Conservation (phyloP, 2,113 vertebrate genomes). For the Trogon surrucura region DNA sequence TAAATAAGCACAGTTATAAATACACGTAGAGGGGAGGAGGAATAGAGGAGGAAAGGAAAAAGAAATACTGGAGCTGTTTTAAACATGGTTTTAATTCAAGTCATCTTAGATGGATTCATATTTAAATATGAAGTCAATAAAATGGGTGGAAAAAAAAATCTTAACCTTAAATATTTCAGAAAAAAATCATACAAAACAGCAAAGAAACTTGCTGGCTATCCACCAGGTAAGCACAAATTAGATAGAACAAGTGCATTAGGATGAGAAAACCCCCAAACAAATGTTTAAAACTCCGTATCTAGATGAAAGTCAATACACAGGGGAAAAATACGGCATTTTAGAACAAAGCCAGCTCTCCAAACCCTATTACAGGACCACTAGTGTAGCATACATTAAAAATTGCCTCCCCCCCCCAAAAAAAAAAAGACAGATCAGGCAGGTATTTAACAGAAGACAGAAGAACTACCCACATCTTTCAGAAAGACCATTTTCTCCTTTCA, state of each 20-base stretch:
- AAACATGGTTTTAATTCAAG: not conserved
- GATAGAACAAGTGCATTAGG: not conserved
- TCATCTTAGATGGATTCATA: not conserved
- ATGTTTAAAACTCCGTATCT: not conserved
- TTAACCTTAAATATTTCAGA: not conserved
- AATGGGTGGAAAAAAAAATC: not conserved
- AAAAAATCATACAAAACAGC: not conserved
- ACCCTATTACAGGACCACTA: not conserved
- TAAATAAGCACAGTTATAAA: not conserved
- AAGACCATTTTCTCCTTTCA: not conserved
- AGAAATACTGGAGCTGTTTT: not conserved
- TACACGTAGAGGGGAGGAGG: not conserved
- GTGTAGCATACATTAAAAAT: not conserved
- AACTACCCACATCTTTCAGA: not conserved
- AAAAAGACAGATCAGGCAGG: not conserved
- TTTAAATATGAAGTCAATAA: not conserved
- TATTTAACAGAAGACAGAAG: not conserved
- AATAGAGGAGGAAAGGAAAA: not conserved
- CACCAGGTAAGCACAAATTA: not conserved
- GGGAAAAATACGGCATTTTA: not conserved
- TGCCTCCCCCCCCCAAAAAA: no score
- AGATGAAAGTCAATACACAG: not conserved
- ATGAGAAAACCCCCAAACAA: not conserved
- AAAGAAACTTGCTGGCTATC: not conserved
- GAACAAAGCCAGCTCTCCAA: not conserved